A percentile compares a stretch with the other conserved stretches of the same genome.
These are phyloP conservation scores for Alectura lathami DNA, from an alignment of 2,113 vertebrate genomes.

Conservation along the genomic window DNA sequence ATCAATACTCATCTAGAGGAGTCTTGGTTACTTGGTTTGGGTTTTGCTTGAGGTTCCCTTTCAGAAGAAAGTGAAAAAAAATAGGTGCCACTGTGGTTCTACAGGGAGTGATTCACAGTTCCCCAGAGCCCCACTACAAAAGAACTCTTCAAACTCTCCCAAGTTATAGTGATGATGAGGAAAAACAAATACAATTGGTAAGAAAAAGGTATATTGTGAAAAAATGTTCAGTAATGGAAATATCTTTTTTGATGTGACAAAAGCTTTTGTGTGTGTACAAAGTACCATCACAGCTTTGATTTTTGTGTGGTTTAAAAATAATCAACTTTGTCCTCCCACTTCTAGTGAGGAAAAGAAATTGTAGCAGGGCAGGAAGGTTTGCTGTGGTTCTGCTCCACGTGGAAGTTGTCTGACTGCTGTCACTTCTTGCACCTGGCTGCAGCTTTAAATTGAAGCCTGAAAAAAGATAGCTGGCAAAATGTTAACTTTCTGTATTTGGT, in stretches of 20 bases:
- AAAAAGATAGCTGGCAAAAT: neutral
- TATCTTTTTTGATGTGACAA: neutral
- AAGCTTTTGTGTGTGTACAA: neutral
- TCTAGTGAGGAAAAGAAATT: neutral
- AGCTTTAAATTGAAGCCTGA: neutral
- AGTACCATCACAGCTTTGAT: neutral
- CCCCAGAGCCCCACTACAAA: neutral
- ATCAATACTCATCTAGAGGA: neutral
- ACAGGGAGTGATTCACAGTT: neutral
- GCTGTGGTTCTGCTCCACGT: neutral
- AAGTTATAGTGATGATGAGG: neutral
- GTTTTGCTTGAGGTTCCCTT: neutral
- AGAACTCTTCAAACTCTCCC: neutral
- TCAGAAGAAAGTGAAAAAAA: neutral
- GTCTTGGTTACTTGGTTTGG: neutral
- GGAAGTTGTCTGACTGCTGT: neutral
- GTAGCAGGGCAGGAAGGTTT: neutral
- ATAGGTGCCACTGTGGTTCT: neutral
- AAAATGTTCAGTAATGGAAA: neutral
- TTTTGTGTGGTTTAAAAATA: neutral
- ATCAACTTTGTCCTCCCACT: conserved; percentile 5
- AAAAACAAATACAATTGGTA: neutral
- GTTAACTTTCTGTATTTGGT: neutral
- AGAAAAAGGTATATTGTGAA: neutral
- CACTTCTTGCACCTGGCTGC: neutral